phyloP scores from a whole-genome alignment of 2,888 invertebrate species.

The Eucriotettix oculatus region DNA sequence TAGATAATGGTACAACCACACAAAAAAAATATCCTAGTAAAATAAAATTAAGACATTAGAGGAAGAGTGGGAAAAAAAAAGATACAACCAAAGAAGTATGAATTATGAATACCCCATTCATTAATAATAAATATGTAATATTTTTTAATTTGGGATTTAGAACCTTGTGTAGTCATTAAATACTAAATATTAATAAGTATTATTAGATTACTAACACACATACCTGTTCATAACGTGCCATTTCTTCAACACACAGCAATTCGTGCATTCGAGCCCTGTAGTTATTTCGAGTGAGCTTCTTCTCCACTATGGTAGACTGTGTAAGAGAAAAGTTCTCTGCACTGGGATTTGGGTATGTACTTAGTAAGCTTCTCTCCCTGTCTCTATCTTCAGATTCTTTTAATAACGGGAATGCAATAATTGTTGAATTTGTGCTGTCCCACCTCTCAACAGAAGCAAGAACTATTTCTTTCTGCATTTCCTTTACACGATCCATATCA shows the following conservation, averaged over 20 bases:
- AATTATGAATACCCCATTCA: too few relatives aligned
- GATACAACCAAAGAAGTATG: too few relatives aligned
- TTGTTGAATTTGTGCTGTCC: constrained; percentile 35
- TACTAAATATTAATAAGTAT: too few relatives aligned
- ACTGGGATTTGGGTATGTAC: constrained; percentile 47
- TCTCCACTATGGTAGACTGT: constrained; percentile 46
- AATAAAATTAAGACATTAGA: too few relatives aligned
- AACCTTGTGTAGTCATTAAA: too few relatives aligned
- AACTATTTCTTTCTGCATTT: constrained; percentile 38
- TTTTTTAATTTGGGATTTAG: too few relatives aligned
- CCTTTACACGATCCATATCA: constrained; percentile 44
- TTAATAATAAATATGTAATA: too few relatives aligned
- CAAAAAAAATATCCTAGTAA: too few relatives aligned
- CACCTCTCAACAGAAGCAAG: constrained; percentile 44
- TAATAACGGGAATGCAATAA: constrained; percentile 30
- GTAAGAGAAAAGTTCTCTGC: constrained; percentile 48
- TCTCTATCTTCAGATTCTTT: constrained; percentile 24
- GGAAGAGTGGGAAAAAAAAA: too few relatives aligned
- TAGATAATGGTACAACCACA: too few relatives aligned
- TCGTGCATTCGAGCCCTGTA: constrained; percentile 60
- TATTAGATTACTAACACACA: neutral
- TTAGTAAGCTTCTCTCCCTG: constrained; percentile 35
- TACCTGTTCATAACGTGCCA: constrained; percentile 50
- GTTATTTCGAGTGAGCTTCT: constrained; percentile 44
- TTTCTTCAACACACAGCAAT: constrained; percentile 57